Percentiles rank a stretch among this genome's conserved stretches.
Evolutionary conservation across 2,113 vertebrate species (phyloP).

Genomic region (Malurus cyaneus): DNA sequence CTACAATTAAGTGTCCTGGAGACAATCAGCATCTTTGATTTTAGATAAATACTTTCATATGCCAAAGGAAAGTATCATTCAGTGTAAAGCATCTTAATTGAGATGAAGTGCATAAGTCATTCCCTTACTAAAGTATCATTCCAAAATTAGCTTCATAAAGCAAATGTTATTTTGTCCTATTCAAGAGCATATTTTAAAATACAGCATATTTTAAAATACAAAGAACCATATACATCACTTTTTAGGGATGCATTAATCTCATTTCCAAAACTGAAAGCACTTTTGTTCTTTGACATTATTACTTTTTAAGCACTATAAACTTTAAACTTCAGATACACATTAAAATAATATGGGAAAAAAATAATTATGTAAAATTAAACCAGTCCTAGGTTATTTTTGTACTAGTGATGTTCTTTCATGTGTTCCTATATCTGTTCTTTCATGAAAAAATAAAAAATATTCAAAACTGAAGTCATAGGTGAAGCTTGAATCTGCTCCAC

Average conservation of each 20-base stretch:
- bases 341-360: neutral
- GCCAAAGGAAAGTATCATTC: neutral
- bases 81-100: neutral
- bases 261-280: neutral
- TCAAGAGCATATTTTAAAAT: neutral
- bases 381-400: neutral
- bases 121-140: slow-evolving; percentile 6
- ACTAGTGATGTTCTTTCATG: neutral
- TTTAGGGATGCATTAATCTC: neutral
- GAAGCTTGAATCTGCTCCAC: neutral
- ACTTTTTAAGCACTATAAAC: neutral
- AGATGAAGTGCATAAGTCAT: neutral
- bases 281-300: neutral
- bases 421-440: neutral
- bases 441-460: neutral
- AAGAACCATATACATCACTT: neutral
- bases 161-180: slow-evolving; percentile 12
- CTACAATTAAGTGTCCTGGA: neutral
- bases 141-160: slow-evolving; percentile 8
- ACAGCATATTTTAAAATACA: neutral
- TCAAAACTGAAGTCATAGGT: neutral
- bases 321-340: neutral
- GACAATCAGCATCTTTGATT: neutral
- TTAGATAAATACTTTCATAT: neutral
- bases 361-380: neutral